Evolutionary conservation across 1,140 invertebrate species (phyloP), one percentile per base, ranked within the genome.

Genomic region (Halyomorpha halys): DNA sequence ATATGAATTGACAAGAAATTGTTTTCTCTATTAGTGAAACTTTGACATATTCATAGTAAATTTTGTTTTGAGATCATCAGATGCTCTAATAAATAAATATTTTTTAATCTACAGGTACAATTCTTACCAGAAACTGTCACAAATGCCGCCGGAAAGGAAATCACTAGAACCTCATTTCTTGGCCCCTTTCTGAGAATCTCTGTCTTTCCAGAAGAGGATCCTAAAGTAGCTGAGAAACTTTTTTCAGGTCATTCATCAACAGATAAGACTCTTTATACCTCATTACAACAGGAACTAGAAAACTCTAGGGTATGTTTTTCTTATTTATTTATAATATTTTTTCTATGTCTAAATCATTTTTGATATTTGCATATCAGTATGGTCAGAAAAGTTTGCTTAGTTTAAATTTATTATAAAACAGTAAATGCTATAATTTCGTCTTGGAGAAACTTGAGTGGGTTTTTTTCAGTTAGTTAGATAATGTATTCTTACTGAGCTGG

Each of bases 171-270:
- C 4, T 89, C 90, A 34, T 94, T 86, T 69, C 79, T 98, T 0
- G 93, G 92, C 23, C 90, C 93, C 0, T 97, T 98, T 73, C 77
- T 97, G 25, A 84, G 83, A 13, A 81, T 96, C 0, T 95, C 93
- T 0, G 80, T 95, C 0, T 96, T 97, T 74, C 91, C 89, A 34
- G 93, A 97, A 74, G 94, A 97, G 74, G 90, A 94, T 73, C 83
- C 87, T 0, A 84, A 85, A 69, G 82, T 92, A 14, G 87, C 86
- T 0, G 81, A 82, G 65, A 78, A 83, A 71, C 82, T 84, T 67
- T 81, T 86, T 72, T 78, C 76, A 49, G 80, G 78, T 2, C 80
- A 79, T 69, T 70, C 76, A 23, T 68, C 73, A 47, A 79, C 77
- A 9, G 80, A 83, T 62, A 81, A 80, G 70, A 77, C 77, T 25